These are phyloP conservation scores for Eleginops maclovinus DNA, from an alignment of 2,113 vertebrate genomes.

Conservation along the genomic window DNA sequence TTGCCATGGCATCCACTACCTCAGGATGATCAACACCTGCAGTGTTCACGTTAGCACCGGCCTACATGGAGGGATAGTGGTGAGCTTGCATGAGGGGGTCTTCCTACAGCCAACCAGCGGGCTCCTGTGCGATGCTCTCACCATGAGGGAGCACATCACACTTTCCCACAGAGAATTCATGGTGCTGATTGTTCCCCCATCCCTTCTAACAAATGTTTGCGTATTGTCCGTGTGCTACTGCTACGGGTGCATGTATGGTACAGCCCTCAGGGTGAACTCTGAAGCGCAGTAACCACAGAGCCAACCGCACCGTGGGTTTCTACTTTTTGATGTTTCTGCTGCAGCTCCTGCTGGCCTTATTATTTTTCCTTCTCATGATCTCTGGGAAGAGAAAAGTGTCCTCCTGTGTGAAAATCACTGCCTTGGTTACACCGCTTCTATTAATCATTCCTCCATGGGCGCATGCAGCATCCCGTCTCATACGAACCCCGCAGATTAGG, in stretches of 20 bases:
- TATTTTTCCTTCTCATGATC: not conserved
- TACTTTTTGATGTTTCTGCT: conserved; percentile 13
- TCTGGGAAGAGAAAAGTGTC: not conserved
- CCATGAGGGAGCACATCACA: conserved; percentile 1
- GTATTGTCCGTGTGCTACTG: conserved; percentile 31
- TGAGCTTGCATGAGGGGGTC: not conserved
- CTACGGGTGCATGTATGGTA: conserved; percentile 17
- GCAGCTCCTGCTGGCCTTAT: not conserved
- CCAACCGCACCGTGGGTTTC: conserved; percentile 10
- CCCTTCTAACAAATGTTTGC: conserved; percentile 6
- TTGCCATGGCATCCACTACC: conserved; percentile 15
- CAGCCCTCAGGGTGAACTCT: conserved; percentile 16
- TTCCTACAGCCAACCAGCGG: not conserved
- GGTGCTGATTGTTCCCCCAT: conserved; percentile 5
- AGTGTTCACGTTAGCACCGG: not conserved
- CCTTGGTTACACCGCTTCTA: not conserved
- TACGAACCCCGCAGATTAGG: conserved; percentile 6
- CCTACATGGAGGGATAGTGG: conserved; percentile 2
- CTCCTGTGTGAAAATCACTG: not conserved
- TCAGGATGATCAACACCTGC: not conserved
- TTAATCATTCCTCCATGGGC: not conserved
- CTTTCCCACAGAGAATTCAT: not conserved
- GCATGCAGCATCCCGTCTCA: not conserved
- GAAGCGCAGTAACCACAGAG: not conserved
- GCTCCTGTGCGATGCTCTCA: not conserved